Base-by-base conservation (phyloP, 1,140 invertebrate genomes). In the Pteromalus puparum region DNA sequence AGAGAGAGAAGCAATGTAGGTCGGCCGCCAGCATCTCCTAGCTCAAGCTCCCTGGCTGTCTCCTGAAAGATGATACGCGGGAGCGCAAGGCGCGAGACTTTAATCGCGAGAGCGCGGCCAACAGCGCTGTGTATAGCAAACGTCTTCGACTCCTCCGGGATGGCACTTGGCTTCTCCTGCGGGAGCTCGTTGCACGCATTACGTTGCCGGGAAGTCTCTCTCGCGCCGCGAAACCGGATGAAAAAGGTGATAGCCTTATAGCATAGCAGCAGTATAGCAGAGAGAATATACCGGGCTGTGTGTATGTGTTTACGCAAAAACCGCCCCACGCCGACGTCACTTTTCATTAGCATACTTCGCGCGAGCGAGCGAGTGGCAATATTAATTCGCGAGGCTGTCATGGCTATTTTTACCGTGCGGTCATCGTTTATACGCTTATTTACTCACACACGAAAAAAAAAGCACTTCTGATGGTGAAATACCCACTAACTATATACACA, bases 341-440 rank as follows among this genome's bases (percentile, higher is more conserved):
- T 70, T 70, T 70, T 70, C 68, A 70, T 70, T 70, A 70, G 68
- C 28, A 28, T 70, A 70, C 10, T 70, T 13, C 28, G 28, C 68
- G 21, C 7, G 53, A 61, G n/a, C n/a, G n/a, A n/a, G n/a, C n/a
- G 53, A 61, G 53, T 6, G 53, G 18, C 4, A n/a, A 53, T 53
- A 53, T 53, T 34, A 53, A 53, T 53, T 18, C 48, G 48, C 2
- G 48, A 53, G 18, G 46, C 4, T 12, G 48, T 53, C 48, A 53
- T 15, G 1, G 18, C 48, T 53, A 53, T 53, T 53, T 53, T 53
- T 53, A 53, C 18, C 13, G 18, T 5, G 5, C 12, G 48, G 0
- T 34, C 30, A 5, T 34, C 30, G 18, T 18, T 1, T 18, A 15
- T 21, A 53, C 38, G 38, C 38, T 42, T 42, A 42, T 34, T 4